Evolutionary conservation across 30 jellyfish, hydroid and myxozoan species (phyloP).

Genomic region (Hydractinia echinata): DNA sequence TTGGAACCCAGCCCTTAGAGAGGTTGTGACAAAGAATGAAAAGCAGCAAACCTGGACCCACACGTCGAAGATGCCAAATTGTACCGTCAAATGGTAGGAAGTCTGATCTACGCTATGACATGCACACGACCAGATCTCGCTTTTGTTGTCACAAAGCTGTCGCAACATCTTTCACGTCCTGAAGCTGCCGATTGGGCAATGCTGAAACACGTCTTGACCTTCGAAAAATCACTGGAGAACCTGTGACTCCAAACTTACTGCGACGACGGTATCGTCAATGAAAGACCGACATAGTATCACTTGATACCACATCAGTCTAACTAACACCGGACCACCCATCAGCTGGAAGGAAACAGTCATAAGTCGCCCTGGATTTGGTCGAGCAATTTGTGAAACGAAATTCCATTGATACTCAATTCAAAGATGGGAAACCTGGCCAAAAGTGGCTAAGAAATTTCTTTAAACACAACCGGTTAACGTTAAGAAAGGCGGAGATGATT

Average conservation of each 20-base stretch:
- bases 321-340: neutral
- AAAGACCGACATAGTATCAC: neutral
- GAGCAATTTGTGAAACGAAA: too few species aligned
- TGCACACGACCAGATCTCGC: too few species aligned
- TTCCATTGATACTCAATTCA: too few species aligned
- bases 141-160: constrained; percentile 32
- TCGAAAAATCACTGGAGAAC: neutral
- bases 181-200: constrained; percentile 42
- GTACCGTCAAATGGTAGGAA: neutral
- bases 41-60: too few species aligned
- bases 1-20: too few species aligned
- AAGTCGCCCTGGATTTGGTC: neutral
- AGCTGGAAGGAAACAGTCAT: constrained; percentile 2
- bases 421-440: too few species aligned
- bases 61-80: neutral
- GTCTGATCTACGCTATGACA: too few species aligned
- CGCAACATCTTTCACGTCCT: constrained; percentile 39
- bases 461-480: too few species aligned
- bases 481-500: too few species aligned
- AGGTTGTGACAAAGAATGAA: too few species aligned
- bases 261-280: neutral
- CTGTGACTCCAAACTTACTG: neutral
- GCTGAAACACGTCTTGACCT: constrained; percentile 26
- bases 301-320: neutral
- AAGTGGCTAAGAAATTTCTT: too few species aligned